These are phyloP conservation scores for Paedocypris sp. DNA, from an alignment of 2,113 vertebrate species.

Conservation along the genomic window DNA sequence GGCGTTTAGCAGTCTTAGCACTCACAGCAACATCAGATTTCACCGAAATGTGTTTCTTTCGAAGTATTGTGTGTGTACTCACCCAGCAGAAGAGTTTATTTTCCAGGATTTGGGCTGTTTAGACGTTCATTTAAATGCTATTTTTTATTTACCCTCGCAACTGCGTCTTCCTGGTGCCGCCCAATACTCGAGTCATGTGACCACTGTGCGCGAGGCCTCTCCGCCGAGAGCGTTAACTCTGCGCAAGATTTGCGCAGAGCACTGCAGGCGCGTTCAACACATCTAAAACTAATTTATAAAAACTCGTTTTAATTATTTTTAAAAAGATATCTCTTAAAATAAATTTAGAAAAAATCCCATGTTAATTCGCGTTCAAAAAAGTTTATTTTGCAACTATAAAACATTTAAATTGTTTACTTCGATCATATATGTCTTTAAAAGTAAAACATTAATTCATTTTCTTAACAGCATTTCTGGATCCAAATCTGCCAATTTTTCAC, in stretches of 20 bases:
- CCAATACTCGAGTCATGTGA: conserved; percentile 10
- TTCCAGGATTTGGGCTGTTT: background rate
- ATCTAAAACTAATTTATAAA: too few species aligned
- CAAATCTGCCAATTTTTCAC: too few species aligned
- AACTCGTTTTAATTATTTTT: too few species aligned
- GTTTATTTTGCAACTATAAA: too few species aligned
- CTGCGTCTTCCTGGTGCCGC: conserved; percentile 29
- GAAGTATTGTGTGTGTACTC: background rate
- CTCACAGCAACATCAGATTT: background rate
- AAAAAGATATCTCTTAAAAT: too few species aligned
- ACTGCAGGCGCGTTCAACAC: too few species aligned
- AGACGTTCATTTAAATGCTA: background rate
- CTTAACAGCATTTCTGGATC: too few species aligned
- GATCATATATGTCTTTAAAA: too few species aligned
- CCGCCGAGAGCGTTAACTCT: background rate
- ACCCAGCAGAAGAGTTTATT: conserved; percentile 9
- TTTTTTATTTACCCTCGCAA: background rate
- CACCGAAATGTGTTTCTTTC: background rate
- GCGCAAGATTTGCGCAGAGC: background rate
- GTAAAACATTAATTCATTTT: too few species aligned
- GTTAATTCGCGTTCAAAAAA: too few species aligned
- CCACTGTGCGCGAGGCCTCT: background rate
- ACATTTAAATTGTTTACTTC: too few species aligned
- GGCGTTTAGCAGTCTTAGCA: background rate
- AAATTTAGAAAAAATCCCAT: too few species aligned